Evolutionary conservation across 2,797 vertebrate species (phyloP).

Genomic region (Falco biarmicus): DNA sequence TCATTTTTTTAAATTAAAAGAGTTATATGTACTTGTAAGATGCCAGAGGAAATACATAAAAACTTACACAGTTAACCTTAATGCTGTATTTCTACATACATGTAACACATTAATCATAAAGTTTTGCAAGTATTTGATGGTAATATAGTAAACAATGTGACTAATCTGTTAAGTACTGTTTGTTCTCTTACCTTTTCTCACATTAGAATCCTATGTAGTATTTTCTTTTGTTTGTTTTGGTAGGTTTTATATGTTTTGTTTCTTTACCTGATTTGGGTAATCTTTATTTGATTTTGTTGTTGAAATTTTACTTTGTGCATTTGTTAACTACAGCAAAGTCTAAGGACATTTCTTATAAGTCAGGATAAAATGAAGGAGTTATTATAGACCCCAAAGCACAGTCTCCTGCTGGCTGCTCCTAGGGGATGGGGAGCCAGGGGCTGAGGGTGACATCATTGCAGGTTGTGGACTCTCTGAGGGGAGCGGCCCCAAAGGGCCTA

Average conservation of each 20-base stretch:
- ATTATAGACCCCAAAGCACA: not conserved
- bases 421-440: not conserved
- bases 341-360: not conserved
- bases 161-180: not conserved
- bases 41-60: not conserved
- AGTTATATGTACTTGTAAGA: not conserved
- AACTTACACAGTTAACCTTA: too few relatives aligned
- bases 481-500: not conserved
- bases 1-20: not conserved
- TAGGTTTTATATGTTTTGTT: not conserved
- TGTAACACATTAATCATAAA: not conserved
- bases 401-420: not conserved
- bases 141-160: not conserved
- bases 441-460: not conserved
- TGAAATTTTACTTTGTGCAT: not conserved
- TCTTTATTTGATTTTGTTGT: not conserved
- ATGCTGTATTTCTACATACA: not conserved
- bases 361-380: not conserved
- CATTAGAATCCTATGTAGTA: not conserved
- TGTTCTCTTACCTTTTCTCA: not conserved
- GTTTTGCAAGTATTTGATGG: not conserved
- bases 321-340: not conserved
- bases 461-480: fast-evolving
- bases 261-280: not conserved
- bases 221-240: not conserved